Percentiles rank a stretch among this genome's conserved stretches.
phyloP scores from a whole-genome alignment of 2,113 vertebrate species.

The Pygoscelis adeliae region DNA sequence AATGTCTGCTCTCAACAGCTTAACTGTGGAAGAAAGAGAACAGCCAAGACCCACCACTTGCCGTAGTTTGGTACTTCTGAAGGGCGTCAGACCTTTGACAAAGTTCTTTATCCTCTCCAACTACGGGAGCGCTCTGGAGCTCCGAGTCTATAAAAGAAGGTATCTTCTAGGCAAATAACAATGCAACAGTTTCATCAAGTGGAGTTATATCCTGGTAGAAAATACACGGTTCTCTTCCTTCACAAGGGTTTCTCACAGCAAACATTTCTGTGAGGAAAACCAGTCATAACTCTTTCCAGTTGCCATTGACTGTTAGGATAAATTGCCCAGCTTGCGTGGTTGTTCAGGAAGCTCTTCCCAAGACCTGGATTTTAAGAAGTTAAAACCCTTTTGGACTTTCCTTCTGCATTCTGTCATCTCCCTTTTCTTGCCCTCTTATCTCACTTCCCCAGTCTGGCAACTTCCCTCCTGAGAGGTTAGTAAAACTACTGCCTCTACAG shows the following conservation, averaged over 20 bases:
- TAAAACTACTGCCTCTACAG: neutral
- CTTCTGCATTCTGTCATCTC: neutral
- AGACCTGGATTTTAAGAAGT: neutral
- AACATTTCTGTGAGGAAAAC: neutral
- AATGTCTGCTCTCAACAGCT: neutral
- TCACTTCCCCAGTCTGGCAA: constrained; percentile 16
- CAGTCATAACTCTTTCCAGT: neutral
- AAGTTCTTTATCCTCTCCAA: neutral
- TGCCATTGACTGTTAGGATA: neutral
- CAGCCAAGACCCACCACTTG: neutral
- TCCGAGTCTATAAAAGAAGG: neutral
- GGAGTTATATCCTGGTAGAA: neutral
- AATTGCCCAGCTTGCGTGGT: neutral
- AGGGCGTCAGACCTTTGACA: accelerated
- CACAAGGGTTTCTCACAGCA: neutral
- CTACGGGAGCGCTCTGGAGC: neutral
- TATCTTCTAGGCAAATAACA: neutral
- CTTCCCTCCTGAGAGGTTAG: constrained; percentile 18
- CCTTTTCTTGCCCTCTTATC: constrained; percentile 6
- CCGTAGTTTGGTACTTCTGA: neutral
- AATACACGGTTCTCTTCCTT: neutral
- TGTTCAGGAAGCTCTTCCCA: neutral
- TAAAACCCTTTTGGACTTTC: neutral
- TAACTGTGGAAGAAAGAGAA: neutral
- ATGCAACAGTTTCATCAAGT: neutral